A percentile compares a stretch with the other conserved stretches of the same genome.
Evolutionary conservation across 1,140 invertebrate genomes (phyloP).

Genomic region (Nymphalis io): DNA sequence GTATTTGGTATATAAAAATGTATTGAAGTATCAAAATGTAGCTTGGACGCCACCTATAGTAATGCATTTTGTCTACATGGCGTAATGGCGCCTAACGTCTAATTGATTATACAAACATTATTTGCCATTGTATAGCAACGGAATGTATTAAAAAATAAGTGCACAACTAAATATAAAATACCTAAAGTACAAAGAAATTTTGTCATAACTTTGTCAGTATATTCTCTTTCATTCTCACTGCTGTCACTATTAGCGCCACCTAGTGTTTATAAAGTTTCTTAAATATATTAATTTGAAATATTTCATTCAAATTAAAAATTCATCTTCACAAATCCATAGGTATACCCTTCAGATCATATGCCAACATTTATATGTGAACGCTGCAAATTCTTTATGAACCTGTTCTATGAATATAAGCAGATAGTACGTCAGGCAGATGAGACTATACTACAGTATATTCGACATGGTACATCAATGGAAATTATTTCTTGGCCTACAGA

Average conservation of each 20-base stretch:
- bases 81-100: conserved; percentile 51
- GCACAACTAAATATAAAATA: not conserved
- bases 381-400: conserved; percentile 85
- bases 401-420: conserved; percentile 87
- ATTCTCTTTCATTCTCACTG: no score
- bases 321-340: conserved; percentile 73
- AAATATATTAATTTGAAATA: not conserved
- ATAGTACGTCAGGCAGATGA: conserved; percentile 88
- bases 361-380: conserved; percentile 85
- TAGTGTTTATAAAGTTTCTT: conserved; percentile 40
- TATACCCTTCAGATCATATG: conserved; percentile 87
- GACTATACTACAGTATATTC: conserved; percentile 83
- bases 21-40: not conserved
- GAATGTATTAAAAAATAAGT: not conserved
- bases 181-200: not conserved
- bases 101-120: conserved; percentile 25
- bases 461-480: conserved; percentile 83
- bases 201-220: not conserved
- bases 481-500: conserved; percentile 72
- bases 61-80: conserved; percentile 44
- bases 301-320: not conserved
- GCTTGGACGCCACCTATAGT: conserved; percentile 53
- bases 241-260: conserved; percentile 47
- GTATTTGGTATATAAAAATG: conserved; percentile 1
- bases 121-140: not conserved